Evolutionary conservation across 1,140 invertebrate genomes (phyloP).

Genomic region (Macrobrachium nipponense): DNA sequence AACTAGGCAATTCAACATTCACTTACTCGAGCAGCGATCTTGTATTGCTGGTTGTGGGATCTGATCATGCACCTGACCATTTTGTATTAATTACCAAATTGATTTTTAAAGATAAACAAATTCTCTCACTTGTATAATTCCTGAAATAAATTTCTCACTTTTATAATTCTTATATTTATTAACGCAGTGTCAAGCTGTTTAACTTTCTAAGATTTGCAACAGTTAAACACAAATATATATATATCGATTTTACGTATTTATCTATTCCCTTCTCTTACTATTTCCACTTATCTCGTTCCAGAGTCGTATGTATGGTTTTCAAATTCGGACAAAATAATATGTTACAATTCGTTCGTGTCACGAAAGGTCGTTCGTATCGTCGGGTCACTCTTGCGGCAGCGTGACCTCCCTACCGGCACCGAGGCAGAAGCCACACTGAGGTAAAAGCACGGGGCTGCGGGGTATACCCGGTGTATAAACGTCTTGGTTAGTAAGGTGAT

Average conservation of each 20-base stretch:
- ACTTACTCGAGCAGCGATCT: slow-evolving; percentile 6
- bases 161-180: background rate
- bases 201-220: background rate
- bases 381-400: too few relatives aligned
- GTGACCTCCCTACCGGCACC: too few relatives aligned
- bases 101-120: background rate
- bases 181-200: background rate
- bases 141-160: background rate
- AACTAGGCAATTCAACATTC: too few relatives aligned
- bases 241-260: background rate
- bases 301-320: background rate
- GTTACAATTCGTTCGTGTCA: background rate
- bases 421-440: too few relatives aligned
- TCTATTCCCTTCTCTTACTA: background rate
- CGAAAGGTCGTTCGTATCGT: background rate
- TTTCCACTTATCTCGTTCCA: background rate
- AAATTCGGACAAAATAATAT: background rate
- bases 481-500: too few relatives aligned
- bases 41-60: slow-evolving; percentile 34
- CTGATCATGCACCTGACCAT: slow-evolving; percentile 40
- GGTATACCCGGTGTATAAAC: too few relatives aligned
- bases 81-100: background rate
- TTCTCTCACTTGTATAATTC: background rate
- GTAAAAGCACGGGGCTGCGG: too few relatives aligned
- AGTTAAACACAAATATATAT: too few relatives aligned